Evolutionary conservation across 2,888 invertebrate species (phyloP).

Genomic region (Macropis europaea): DNA sequence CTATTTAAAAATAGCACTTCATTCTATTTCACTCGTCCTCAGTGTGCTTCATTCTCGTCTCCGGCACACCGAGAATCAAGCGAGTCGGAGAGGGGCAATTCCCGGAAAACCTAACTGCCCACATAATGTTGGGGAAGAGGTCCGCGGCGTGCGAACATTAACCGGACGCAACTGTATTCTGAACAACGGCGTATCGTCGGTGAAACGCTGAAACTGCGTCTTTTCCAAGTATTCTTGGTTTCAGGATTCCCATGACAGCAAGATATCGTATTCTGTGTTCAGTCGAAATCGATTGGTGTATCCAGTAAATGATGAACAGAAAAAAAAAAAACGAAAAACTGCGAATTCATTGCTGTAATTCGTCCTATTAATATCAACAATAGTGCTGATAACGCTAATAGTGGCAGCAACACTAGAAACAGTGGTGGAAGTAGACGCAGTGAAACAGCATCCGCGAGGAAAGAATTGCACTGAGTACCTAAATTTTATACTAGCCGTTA

Average conservation of each 20-base stretch:
- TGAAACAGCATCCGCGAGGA: slow-evolving; percentile 22
- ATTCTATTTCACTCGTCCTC: too few relatives aligned
- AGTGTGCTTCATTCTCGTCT: too few relatives aligned
- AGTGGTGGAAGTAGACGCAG: slow-evolving; percentile 38
- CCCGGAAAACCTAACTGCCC: too few relatives aligned
- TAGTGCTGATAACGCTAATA: slow-evolving; percentile 48
- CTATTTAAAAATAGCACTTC: too few relatives aligned
- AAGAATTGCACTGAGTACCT: slow-evolving; percentile 25
- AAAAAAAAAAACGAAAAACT: slow-evolving; percentile 20
- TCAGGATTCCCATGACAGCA: neutral
- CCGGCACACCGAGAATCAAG: too few relatives aligned
- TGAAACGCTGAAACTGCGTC: neutral
- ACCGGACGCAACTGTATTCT: too few relatives aligned
- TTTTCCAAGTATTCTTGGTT: neutral
- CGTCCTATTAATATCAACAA: slow-evolving; percentile 44
- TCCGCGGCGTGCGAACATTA: too few relatives aligned
- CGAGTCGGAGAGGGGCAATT: too few relatives aligned
- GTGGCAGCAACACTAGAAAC: slow-evolving; percentile 12
- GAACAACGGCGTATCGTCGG: neutral
- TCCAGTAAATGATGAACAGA: neutral
- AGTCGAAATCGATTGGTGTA: neutral
- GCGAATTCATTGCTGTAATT: slow-evolving; percentile 45
- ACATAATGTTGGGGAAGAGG: too few relatives aligned
- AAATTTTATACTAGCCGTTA: slow-evolving; percentile 26
- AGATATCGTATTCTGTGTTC: slow-evolving; percentile 3